Conservation (phyloP, 2,113 vertebrate species). For the Hassar affinis region DNA sequence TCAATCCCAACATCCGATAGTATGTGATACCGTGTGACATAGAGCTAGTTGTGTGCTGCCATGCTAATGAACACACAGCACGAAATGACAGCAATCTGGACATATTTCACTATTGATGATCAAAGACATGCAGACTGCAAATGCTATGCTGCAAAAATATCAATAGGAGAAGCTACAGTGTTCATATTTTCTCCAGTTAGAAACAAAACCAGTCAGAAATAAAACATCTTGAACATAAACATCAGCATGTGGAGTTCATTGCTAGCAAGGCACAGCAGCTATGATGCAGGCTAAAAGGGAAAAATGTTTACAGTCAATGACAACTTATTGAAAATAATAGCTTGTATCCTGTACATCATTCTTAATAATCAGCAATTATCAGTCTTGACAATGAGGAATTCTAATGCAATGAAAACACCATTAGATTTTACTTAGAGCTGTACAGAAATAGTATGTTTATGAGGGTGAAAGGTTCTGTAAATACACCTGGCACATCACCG, state of each 20-base stretch:
- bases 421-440: not conserved
- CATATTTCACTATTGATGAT: not conserved
- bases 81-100: not conserved
- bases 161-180: not conserved
- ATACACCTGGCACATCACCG: not conserved
- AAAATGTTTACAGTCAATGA: not conserved
- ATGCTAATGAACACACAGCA: not conserved
- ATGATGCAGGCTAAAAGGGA: not conserved
- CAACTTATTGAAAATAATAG: not conserved
- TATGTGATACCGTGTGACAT: not conserved
- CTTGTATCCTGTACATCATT: not conserved
- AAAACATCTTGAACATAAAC: not conserved
- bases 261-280: not conserved
- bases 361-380: not conserved
- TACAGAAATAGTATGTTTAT: not conserved
- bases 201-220: no score
- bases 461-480: not conserved
- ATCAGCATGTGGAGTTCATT: not conserved
- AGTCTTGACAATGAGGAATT: not conserved
- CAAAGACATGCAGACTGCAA: not conserved
- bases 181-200: not conserved
- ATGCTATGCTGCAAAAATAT: not conserved
- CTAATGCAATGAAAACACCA: not conserved
- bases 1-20: not conserved
- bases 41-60: not conserved